Evolutionary conservation across 2,797 vertebrate species (phyloP).

Genomic region (Myotis pilosus): DNA sequence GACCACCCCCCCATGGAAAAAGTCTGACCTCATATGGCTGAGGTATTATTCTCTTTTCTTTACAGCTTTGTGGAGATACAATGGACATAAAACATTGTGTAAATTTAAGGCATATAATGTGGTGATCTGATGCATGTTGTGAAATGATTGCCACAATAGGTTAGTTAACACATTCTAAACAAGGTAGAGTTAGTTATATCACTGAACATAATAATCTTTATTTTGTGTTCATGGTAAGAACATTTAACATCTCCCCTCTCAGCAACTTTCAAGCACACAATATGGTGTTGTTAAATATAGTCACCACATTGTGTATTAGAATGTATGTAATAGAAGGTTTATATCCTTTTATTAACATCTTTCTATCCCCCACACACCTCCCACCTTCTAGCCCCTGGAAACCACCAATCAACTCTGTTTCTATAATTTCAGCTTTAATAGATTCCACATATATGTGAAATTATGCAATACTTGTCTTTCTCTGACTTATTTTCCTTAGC

Average conservation of each 20-base stretch:
- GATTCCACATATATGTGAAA: not conserved
- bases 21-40: too few relatives aligned
- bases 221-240: not conserved
- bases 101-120: not conserved
- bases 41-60: not conserved
- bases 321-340: not conserved
- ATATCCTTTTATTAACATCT: not conserved
- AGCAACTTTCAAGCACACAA: not conserved
- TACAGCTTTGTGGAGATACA: not conserved
- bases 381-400: not conserved
- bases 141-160: not conserved
- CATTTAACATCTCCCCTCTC: not conserved
- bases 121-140: too few relatives aligned
- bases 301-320: too few relatives aligned
- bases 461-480: not conserved
- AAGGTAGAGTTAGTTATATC: not conserved
- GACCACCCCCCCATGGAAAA: rapidly evolving
- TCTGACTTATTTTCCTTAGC: not conserved
- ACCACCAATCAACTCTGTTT: not conserved
- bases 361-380: not conserved
- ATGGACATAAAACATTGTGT: rapidly evolving
- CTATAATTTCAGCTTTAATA: not conserved
- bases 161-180: not conserved
- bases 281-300: not conserved
- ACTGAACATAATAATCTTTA: not conserved